Evolutionary conservation across 1,140 invertebrate genomes (phyloP), one percentile per base, ranked within the genome.

Genomic region (Zaprionus nigranus): DNA sequence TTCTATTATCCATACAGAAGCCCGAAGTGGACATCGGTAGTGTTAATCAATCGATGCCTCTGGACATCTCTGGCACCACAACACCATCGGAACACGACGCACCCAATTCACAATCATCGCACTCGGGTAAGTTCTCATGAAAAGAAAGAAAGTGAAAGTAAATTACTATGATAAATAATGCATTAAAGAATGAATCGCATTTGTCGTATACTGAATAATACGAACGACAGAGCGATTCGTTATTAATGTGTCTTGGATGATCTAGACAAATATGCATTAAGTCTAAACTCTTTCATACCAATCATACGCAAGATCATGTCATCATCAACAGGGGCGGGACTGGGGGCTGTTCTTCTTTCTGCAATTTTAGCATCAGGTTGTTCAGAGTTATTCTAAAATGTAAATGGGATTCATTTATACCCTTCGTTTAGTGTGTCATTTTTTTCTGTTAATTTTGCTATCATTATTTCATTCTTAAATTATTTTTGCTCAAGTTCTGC

Each of bases 41-140:
- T 53, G 91, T 92, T 11, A 92, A 91, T 63, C 92, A 92, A 79
- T 78, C 92, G 46, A 92, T 93, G 72, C 92, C 92, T 22, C 69
- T 92, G 75, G 92, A 93, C 66, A 93, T 93, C 62, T 93, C 92
- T 43, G 92, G 92, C 30, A 86, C 86, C 17, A 92, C 92, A 46
- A 92, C 92, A 51, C 92, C 92, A 60, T 93, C 92, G 22, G 92
- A 93, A 64, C 92, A 93, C 72, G 91, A 92, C 74, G 92, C 91
- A 46, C 88, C 92, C 24, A 92, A 91, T 80, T 92, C 92, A 17
- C 92, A 93, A 75, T 92, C 92, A 20, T 88, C 92, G 24, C 92
- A 93, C 65, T 92, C 92, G 49, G 92, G 92, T 92, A 81, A 88
- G 90, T 82, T 26, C n/a, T 15, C 15, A 22, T 30, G 22, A 5